Evolutionary conservation across 2,113 vertebrate genomes (phyloP).

Genomic region (Neoarius graeffei): DNA sequence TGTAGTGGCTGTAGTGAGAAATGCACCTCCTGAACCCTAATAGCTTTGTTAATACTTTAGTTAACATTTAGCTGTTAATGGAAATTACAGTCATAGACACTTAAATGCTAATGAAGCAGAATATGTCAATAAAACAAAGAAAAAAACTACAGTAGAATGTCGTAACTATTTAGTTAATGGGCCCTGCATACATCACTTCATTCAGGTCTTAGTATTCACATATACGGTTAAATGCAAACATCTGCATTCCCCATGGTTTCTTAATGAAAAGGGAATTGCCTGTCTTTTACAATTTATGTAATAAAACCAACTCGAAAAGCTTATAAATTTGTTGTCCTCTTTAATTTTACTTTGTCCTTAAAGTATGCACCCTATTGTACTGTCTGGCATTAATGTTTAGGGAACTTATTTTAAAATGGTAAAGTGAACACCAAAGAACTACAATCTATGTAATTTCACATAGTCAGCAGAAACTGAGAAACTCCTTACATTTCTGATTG

Average conservation of each 20-base stretch:
- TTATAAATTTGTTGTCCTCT: not conserved
- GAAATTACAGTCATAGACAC: not conserved
- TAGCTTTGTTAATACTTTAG: not conserved
- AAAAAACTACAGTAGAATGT: not conserved
- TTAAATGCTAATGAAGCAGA: not conserved
- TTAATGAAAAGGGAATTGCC: not conserved
- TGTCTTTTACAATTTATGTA: not conserved
- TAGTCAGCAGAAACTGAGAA: not conserved
- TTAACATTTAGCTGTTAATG: not conserved
- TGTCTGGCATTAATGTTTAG: not conserved
- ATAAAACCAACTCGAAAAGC: not conserved
- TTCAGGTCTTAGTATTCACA: not conserved
- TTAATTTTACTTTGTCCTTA: not conserved
- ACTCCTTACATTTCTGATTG: constrained; percentile 71
- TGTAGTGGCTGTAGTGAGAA: not conserved
- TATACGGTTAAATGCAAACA: not conserved
- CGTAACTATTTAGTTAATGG: not conserved
- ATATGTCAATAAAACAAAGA: not conserved
- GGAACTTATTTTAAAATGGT: not conserved
- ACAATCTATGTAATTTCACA: not conserved
- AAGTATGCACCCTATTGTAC: not conserved
- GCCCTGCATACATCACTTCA: not conserved
- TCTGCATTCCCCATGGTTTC: not conserved
- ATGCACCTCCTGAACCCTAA: not conserved
- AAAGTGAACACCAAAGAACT: not conserved